phyloP scores from a whole-genome alignment of 1,140 invertebrate species.

The Lerema accius region DNA sequence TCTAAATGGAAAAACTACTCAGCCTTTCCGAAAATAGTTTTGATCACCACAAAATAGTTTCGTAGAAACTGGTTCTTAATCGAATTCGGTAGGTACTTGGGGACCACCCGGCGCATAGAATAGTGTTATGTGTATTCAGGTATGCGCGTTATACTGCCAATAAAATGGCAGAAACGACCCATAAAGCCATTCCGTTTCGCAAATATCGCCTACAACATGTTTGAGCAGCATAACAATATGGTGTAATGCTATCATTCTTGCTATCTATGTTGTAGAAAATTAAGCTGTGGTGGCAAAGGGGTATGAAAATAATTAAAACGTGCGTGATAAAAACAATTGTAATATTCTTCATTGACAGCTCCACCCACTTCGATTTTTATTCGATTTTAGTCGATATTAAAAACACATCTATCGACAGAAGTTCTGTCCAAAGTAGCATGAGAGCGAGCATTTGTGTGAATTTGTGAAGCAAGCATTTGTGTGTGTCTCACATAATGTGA shows the following conservation, averaged over 20 bases:
- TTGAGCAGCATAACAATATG: not conserved
- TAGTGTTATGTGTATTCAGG: slow-evolving; percentile 40
- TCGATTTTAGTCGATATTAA: too few relatives aligned
- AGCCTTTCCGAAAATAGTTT: not conserved
- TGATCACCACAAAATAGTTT: slow-evolving; percentile 28
- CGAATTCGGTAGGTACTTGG: slow-evolving; percentile 45
- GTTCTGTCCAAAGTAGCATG: too few relatives aligned
- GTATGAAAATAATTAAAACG: too few relatives aligned
- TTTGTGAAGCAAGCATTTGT: too few relatives aligned
- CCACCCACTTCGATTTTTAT: too few relatives aligned
- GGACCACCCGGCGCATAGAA: slow-evolving; percentile 46
- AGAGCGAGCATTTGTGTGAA: too few relatives aligned
- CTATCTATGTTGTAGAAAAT: not conserved
- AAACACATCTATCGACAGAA: too few relatives aligned
- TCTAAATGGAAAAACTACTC: not conserved
- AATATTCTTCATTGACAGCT: too few relatives aligned
- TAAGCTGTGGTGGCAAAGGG: too few relatives aligned
- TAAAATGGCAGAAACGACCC: slow-evolving; percentile 46
- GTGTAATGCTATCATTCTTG: not conserved
- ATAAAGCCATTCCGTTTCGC: slow-evolving; percentile 35
- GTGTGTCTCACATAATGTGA: too few relatives aligned
- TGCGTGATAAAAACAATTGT: too few relatives aligned
- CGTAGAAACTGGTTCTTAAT: slow-evolving; percentile 44
- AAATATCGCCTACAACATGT: not conserved
- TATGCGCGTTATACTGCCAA: slow-evolving; percentile 49